These are phyloP conservation scores for Ectemnius cavifrons DNA, from an alignment of 2,888 invertebrate species.

Conservation along the genomic window DNA sequence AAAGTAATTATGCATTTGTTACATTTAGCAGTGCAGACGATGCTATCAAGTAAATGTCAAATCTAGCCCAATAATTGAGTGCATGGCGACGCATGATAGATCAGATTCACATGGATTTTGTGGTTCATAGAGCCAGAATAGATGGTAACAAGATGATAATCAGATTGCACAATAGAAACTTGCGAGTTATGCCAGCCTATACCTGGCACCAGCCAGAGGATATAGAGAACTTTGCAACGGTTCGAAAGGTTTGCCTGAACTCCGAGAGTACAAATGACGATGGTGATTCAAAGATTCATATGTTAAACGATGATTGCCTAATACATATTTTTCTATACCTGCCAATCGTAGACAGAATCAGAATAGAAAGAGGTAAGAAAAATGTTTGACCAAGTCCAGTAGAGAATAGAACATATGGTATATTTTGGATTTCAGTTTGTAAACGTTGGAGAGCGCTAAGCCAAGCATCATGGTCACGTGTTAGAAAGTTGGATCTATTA, in stretches of 20 bases:
- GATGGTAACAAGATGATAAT: constrained; percentile 41
- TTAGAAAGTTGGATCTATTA: constrained; percentile 69
- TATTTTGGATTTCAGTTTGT: constrained; percentile 75
- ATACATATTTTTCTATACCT: constrained; percentile 80
- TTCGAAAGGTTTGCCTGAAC: constrained; percentile 50
- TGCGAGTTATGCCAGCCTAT: constrained; percentile 81
- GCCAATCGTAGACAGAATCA: constrained; percentile 79
- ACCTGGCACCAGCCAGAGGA: constrained; percentile 82
- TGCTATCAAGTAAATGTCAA: constrained; percentile 79
- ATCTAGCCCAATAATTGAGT: neutral
- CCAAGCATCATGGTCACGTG: constrained; percentile 79
- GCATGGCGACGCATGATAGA: neutral
- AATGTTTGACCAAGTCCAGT: too few relatives aligned
- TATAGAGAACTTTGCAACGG: constrained; percentile 67
- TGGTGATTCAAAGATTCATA: constrained; percentile 73
- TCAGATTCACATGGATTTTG: too few relatives aligned
- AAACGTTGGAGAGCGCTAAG: constrained; percentile 80
- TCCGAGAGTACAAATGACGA: constrained; percentile 47
- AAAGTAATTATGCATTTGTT: constrained; percentile 80
- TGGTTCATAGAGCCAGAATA: constrained; percentile 45
- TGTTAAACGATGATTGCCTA: constrained; percentile 81
- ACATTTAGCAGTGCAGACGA: constrained; percentile 80
- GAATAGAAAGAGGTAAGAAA: constrained; percentile 79
- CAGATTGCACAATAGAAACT: constrained; percentile 69
- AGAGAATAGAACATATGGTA: too few relatives aligned